phyloP scores from a whole-genome alignment of 2,888 invertebrate genomes.

The Heteropelma amictum region DNA sequence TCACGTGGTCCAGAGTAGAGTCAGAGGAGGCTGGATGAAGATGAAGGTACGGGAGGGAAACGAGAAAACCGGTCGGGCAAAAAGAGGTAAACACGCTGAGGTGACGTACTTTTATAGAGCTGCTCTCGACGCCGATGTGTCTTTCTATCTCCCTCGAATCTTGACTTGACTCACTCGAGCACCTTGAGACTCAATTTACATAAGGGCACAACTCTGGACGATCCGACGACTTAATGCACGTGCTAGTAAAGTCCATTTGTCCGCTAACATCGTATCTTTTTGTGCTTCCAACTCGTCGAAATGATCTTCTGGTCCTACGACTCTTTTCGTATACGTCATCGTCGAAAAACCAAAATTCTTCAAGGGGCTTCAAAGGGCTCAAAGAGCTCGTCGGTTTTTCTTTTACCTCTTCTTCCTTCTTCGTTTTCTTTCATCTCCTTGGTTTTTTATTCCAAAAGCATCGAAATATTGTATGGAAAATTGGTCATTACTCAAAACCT shows the following conservation, averaged over 20 bases:
- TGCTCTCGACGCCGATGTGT: slow-evolving; percentile 56
- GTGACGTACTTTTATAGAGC: slow-evolving; percentile 69
- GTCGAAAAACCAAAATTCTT: not conserved
- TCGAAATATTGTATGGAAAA: no score
- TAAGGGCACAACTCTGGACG: not conserved
- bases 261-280: not conserved
- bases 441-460: no score
- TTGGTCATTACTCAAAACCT: no score
- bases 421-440: no score
- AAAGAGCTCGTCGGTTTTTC: not conserved
- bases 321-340: not conserved
- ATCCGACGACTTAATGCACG: not conserved
- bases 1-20: no score
- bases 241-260: not conserved
- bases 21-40: slow-evolving; percentile 1
- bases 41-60: slow-evolving; percentile 41
- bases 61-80: slow-evolving; percentile 70
- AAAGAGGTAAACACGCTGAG: slow-evolving; percentile 75
- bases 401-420: not conserved
- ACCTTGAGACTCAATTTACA: slow-evolving; percentile 1
- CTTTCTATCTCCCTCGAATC: slow-evolving; percentile 57
- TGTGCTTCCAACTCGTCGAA: not conserved
- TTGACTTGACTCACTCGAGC: not conserved
- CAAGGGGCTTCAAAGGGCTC: not conserved
- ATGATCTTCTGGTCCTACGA: not conserved